These are phyloP conservation scores for Botrylloides violaceus DNA, from an alignment of 23 tunicate species.

Conservation along the genomic window DNA sequence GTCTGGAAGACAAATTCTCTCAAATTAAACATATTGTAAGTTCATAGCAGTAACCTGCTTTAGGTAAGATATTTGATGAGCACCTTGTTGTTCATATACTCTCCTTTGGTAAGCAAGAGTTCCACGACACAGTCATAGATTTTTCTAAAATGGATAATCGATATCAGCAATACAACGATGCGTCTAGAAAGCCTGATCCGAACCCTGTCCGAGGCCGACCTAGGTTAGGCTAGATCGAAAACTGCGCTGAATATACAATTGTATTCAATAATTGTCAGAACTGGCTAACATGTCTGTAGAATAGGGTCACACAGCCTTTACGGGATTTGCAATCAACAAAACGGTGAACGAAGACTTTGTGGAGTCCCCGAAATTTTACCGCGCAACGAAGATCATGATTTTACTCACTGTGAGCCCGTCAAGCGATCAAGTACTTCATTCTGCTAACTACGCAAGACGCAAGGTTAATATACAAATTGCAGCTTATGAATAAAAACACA, in stretches of 20 bases:
- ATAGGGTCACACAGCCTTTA: conserved; percentile 62
- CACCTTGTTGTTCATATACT: too few relatives aligned
- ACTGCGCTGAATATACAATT: too few relatives aligned
- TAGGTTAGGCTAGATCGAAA: too few relatives aligned
- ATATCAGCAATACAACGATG: too few relatives aligned
- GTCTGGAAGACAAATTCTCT: conserved; percentile 25
- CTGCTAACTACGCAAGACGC: conserved; percentile 47
- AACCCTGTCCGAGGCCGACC: too few relatives aligned
- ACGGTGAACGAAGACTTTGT: conserved; percentile 56
- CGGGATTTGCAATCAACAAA: conserved; percentile 82
- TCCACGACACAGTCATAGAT: too few relatives aligned
- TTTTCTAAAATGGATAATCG: too few relatives aligned
- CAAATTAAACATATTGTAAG: conserved; percentile 33
- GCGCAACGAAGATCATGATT: conserved; percentile 39
- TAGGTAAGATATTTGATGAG: too few relatives aligned
- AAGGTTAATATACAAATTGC: conserved; percentile 19
- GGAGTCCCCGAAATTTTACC: background rate
- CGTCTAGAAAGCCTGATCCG: too few relatives aligned
- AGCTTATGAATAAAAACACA: background rate
- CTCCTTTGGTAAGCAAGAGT: too few relatives aligned
- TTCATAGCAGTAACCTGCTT: too few relatives aligned
- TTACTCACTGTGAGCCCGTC: conserved; percentile 63
- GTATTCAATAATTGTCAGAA: background rate
- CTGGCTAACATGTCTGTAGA: background rate
- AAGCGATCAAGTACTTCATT: conserved; percentile 47